These are phyloP conservation scores for Aromia moschata DNA, from an alignment of 2,888 invertebrate genomes.

Conservation along the genomic window DNA sequence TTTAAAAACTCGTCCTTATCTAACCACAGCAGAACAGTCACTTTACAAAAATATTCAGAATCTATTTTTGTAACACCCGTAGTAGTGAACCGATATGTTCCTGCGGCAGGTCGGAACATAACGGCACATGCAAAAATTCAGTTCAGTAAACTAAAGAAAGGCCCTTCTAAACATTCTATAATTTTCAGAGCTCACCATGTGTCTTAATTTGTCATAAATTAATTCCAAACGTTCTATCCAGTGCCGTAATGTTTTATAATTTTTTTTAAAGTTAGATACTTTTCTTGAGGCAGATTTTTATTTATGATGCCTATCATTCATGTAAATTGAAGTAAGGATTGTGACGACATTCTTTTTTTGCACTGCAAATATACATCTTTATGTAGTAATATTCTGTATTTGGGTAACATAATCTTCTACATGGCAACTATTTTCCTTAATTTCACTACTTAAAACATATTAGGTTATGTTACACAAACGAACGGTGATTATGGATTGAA, in stretches of 20 bases:
- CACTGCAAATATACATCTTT: conserved; percentile 8
- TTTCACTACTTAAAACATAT: neutral
- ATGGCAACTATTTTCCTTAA: conserved; percentile 3
- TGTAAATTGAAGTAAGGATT: conserved; percentile 1
- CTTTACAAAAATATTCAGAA: conserved; percentile 21
- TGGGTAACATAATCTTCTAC: conserved; percentile 1
- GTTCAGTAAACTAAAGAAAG: neutral
- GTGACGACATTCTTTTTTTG: conserved; percentile 1
- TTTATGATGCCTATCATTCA: neutral
- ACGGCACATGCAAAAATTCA: conserved; percentile 16
- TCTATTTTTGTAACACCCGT: conserved; percentile 16
- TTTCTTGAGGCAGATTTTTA: neutral
- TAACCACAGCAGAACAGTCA: conserved; percentile 26
- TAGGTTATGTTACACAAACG: too few species aligned
- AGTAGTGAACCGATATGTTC: conserved; percentile 12
- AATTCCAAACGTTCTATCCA: neutral
- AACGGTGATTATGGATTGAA: too few species aligned
- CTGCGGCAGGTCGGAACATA: neutral
- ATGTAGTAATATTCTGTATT: neutral
- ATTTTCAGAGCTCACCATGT: neutral
- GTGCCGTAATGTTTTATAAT: conserved; percentile 9
- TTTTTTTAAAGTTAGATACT: neutral
- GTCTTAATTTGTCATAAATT: conserved; percentile 8
- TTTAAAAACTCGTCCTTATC: conserved; percentile 9
- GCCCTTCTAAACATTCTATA: neutral